These are phyloP conservation scores for Eupithecia centaureata DNA, from an alignment of 2,888 invertebrate species.

Conservation along the genomic window DNA sequence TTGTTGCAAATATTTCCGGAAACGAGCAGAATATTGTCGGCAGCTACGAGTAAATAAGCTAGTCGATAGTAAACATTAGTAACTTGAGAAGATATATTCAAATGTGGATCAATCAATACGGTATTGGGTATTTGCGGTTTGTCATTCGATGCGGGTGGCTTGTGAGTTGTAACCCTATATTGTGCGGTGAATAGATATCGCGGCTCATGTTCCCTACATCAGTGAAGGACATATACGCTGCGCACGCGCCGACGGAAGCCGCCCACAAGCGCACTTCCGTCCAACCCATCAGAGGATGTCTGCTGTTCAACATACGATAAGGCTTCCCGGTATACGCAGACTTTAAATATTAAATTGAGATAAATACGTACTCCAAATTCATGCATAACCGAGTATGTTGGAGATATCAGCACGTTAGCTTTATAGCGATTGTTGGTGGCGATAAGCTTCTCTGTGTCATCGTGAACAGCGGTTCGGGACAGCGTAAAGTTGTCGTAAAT, in stretches of 20 bases:
- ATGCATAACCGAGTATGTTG: slow-evolving; percentile 13
- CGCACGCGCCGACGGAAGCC: slow-evolving; percentile 77
- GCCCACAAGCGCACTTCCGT: slow-evolving; percentile 67
- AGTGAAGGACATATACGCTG: slow-evolving; percentile 63
- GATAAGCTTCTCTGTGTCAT: slow-evolving; percentile 45
- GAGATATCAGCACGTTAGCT: slow-evolving; percentile 15
- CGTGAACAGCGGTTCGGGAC: slow-evolving; percentile 48
- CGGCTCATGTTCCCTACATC: slow-evolving; percentile 57
- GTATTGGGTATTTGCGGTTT: slow-evolving; percentile 40
- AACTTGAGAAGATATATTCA: slow-evolving; percentile 13
- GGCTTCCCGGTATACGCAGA: slow-evolving; percentile 62
- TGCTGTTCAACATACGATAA: slow-evolving; percentile 64
- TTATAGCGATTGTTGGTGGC: slow-evolving; percentile 34
- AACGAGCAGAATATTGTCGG: slow-evolving; percentile 57
- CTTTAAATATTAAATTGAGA: slow-evolving; percentile 14
- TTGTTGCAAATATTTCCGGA: slow-evolving; percentile 62
- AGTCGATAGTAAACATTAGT: slow-evolving; percentile 39
- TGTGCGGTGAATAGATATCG: slow-evolving; percentile 53
- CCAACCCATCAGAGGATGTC: slow-evolving; percentile 53
- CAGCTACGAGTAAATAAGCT: no score
- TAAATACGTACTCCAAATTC: slow-evolving; percentile 1
- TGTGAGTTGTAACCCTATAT: slow-evolving; percentile 64
- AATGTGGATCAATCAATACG: slow-evolving; percentile 14
- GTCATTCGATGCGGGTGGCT: slow-evolving; percentile 53
- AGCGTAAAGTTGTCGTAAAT: slow-evolving; percentile 71